Base-by-base conservation (phyloP, 2,888 invertebrate species). In the Eilema griseolum region DNA sequence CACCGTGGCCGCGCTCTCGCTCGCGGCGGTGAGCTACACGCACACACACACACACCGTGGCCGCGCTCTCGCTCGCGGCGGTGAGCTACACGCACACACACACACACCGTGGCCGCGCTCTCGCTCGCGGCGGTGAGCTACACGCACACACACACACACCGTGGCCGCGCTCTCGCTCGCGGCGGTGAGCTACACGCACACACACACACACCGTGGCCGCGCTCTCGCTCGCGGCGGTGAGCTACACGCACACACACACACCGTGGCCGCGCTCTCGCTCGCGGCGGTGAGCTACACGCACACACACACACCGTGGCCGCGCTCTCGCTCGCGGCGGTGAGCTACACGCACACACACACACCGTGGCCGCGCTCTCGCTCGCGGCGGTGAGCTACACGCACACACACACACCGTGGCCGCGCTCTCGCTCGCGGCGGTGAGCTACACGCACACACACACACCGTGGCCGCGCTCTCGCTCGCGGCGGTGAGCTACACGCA, bases 251-350 rank as follows among this genome's bases (percentile, higher is more conserved):
- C n/a, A n/a, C n/a, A n/a, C n/a, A n/a, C n/a, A n/a, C 73, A 92
- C 96, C 63, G 95, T 98, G 77, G 90, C 96, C 66, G 96, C 95
- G 12, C 93, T 97, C 77, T 96, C 97, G 41, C 94, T 96, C 79
- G 96, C 96, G 56, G 96, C 96, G 79, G 97, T 97, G 90, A 95
- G 96, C 91, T n/a, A n/a, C n/a, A n/a, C n/a, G n/a, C n/a, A n/a
- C n/a, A n/a, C n/a, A n/a, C n/a, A n/a, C n/a, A n/a, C 73, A 92
- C 96, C 63, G 95, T 98, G 77, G 90, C 96, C 66, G 96, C 95
- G 12, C 93, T 97, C 77, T 96, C 97, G 41, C 94, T 96, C 79
- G 96, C 96, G 56, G 96, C 96, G 79, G 97, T 97, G 90, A 95
- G 96, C 91, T n/a, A n/a, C n/a, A n/a, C n/a, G n/a, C n/a, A n/a